phyloP scores from a whole-genome alignment of 2,888 invertebrate genomes.

The Shargacucullia verbasci region DNA sequence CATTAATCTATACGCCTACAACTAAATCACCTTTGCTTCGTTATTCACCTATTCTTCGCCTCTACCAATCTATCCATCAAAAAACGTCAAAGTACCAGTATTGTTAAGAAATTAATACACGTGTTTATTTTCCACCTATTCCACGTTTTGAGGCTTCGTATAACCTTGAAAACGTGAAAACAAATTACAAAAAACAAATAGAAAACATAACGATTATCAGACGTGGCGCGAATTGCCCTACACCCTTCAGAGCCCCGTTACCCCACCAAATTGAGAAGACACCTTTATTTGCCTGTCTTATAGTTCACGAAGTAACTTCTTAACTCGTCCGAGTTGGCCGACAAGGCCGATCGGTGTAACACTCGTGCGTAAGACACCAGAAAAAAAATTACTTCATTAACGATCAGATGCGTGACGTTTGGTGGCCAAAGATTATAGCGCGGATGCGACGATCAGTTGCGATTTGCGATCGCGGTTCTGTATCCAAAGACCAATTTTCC shows the following conservation, averaged over 20 bases:
- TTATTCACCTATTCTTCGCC: not conserved
- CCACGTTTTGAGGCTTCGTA: not conserved
- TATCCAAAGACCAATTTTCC: no score
- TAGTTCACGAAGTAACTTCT: slow-evolving; percentile 64
- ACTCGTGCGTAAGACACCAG: slow-evolving; percentile 77
- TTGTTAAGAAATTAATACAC: slow-evolving; percentile 9
- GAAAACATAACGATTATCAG: slow-evolving; percentile 45
- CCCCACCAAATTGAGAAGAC: slow-evolving; percentile 56
- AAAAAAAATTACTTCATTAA: slow-evolving; percentile 82
- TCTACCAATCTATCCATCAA: slow-evolving; percentile 4
- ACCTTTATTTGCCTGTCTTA: slow-evolving; percentile 18
- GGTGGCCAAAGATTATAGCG: slow-evolving; percentile 63
- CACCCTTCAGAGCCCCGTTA: slow-evolving; percentile 74
- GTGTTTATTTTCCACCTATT: slow-evolving; percentile 1
- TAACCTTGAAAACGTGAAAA: slow-evolving; percentile 11
- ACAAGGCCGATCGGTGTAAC: slow-evolving; percentile 76
- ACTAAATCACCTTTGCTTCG: no score
- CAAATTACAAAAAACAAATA: slow-evolving; percentile 34
- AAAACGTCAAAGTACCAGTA: slow-evolving; percentile 13
- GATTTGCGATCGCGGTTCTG: not conserved
- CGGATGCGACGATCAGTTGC: slow-evolving; percentile 31
- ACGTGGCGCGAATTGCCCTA: slow-evolving; percentile 58
- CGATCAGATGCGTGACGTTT: slow-evolving; percentile 72
- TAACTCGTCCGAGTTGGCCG: slow-evolving; percentile 67
- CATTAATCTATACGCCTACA: no score